Evolutionary conservation across 2,797 vertebrate genomes (phyloP), one percentile per base, ranked within the genome.

Genomic region (Mormyrus proboscirostris): DNA sequence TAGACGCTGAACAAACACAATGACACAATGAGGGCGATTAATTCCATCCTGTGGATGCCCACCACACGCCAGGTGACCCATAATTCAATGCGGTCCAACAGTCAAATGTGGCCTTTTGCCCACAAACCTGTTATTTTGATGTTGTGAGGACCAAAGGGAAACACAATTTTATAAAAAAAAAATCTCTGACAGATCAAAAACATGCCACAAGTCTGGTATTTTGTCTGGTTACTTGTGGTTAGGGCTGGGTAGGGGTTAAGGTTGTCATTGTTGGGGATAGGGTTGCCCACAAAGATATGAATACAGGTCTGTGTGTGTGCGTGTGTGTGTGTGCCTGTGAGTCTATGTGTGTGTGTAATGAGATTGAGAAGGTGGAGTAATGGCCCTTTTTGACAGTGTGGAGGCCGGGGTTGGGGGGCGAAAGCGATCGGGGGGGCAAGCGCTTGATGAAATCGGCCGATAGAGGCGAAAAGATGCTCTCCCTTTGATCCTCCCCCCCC

Each of bases 401-500:
- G 16, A 50, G 41, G 7, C n/a, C n/a, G 19, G 41, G 50, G 88
- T 5, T 8, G n/a, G 29, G 38, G n/a, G 29, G 51, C 8, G 16
- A 73, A 19, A 41, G 38, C 38, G 14, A 9, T 22, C 7, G 76
- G 76, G 79, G 41, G 50, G 55, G 41, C 55, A 93, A 3, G 10
- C 2, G 41, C n/a, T 84, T 84, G 38, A 84, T 22, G 82, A 49
- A 84, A 50, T 50, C n/a, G 47, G 10, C 44, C 3, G 44, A 76
- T 22, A 29, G 38, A 38, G n/a, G 47, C 44, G 47, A 51, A 57
- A 41, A 53, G 22, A 50, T n/a, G 76, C 4, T 92, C 91, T 91
- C 93, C 91, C 89, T 94, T 93, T 93, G 93, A 94, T 62, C 50
- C 88, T 2, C 92, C 93, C 92, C 92, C 92, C 92, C 91, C 93